Percentiles rank a stretch among this genome's conserved stretches.
Evolutionary conservation across 2,113 vertebrate species (phyloP).

Genomic region (Danio rerio): DNA sequence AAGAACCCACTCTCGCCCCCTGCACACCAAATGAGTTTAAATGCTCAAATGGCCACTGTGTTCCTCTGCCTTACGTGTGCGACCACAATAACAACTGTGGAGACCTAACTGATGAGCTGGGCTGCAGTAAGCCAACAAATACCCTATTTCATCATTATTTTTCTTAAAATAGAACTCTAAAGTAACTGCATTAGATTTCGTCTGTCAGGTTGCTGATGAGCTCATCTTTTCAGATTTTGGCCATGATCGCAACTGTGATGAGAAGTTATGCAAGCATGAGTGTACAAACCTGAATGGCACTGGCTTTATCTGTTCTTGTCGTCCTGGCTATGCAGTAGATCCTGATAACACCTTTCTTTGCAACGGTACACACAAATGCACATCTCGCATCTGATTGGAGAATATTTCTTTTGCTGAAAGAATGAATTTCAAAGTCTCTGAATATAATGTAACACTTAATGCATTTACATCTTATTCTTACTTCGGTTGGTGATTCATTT

Average conservation of each 20-base stretch:
- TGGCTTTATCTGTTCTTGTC: constrained; percentile 93
- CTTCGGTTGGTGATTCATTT: neutral
- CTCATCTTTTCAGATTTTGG: constrained; percentile 76
- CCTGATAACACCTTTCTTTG: constrained; percentile 84
- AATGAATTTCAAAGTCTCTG: neutral
- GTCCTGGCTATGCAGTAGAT: constrained; percentile 82
- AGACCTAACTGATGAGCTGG: constrained; percentile 91
- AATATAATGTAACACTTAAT: too few species aligned
- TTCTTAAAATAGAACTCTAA: neutral
- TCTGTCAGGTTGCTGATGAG: neutral
- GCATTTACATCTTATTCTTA: neutral
- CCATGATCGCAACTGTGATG: constrained; percentile 83
- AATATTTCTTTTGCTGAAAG: neutral
- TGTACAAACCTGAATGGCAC: constrained; percentile 87
- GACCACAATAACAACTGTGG: constrained; percentile 94
- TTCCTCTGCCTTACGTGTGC: constrained; percentile 87
- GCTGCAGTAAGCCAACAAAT: constrained; percentile 90
- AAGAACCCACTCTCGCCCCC: constrained; percentile 84
- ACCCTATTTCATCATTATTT: neutral
- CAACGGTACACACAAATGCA: constrained; percentile 77
- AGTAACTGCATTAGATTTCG: neutral
- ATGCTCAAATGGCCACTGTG: constrained; percentile 87
- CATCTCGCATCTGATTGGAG: neutral
- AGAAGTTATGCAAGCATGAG: constrained; percentile 95
- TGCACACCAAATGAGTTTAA: constrained; percentile 91